Base-by-base conservation (phyloP, 1,140 invertebrate genomes). In the Penaeus indicus region DNA sequence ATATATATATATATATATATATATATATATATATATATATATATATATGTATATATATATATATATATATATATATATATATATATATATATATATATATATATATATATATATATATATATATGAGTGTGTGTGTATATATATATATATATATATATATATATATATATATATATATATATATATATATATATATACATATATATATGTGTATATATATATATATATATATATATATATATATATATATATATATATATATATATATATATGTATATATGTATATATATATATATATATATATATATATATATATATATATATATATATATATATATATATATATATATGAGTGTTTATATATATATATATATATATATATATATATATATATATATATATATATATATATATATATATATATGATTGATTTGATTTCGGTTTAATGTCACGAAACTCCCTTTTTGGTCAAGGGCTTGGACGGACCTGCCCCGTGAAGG, bases 1-100 rank as follows among this genome's bases (percentile, higher is more conserved):
- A 64, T n/a, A 64, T n/a, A 64, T n/a, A 64, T n/a, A 64, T n/a
- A 64, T n/a, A 64, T n/a, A 64, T n/a, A 64, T n/a, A 64, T n/a
- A 64, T n/a, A 64, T n/a, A 64, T n/a, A 64, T n/a, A 64, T n/a
- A 64, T n/a, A 64, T n/a, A 64, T n/a, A 64, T n/a, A 64, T n/a
- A 64, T n/a, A 64, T n/a, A 64, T n/a, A 64, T n/a, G n/a, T n/a
- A 64, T n/a, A 64, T n/a, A 64, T n/a, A 64, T n/a, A 64, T n/a
- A 64, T n/a, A 64, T n/a, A 64, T n/a, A 64, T n/a, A 64, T n/a
- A 64, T n/a, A 64, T n/a, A 64, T n/a, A 64, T n/a, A 64, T n/a
- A 64, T n/a, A 64, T n/a, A 64, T n/a, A 64, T n/a, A 64, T n/a
- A 64, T n/a, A 64, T n/a, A 64, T n/a, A 64, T n/a, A 64, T n/a